Base-by-base conservation (phyloP, 1,140 invertebrate genomes). In the Oscheius sp. region DNA sequence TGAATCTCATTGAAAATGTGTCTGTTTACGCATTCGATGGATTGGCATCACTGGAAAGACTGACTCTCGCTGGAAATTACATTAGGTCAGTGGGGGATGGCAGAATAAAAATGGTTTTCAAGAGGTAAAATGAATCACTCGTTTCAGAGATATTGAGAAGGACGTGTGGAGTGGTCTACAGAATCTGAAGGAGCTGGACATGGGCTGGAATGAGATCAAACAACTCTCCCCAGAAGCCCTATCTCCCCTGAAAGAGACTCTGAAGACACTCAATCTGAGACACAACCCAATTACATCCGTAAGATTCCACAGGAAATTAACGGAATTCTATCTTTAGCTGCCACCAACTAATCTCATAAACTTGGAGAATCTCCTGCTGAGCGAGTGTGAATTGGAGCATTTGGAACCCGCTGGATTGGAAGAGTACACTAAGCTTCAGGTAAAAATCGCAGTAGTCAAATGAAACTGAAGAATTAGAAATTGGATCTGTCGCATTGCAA, bases 161-260 rank as follows among this genome's bases (percentile, higher is more conserved):
- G 68, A 72, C 31, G 45, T 65, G 7, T 75, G 36, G 34, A 52
- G 35, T 18, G 74, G 74, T 0, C 29, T 75, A 2, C 38, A 59
- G 18, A 35, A 15, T 26, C 28, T 75, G 2, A 68, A 75, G 36
- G 74, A 75, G 2, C 45, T 75, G 3, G 74, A 75, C 26, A 20
- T 75, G 20, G 74, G 74, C 45, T 75, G 74, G 74, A 75, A 75
- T 49, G 74, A 75, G 28, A 34, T 75, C 18, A 72, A 73, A 32
- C n/a, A 46, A 4, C 35, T 75, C 15, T 58, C 52, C 52, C 18
- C 55, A 2, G 46, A 67, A 26, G 2, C 10, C 4, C 45, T 36
- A 10, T 3, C 23, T n/a, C 59, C 69, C 15, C 49, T 75, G 3
- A 26, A 10, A 1, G 49, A 72, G 3, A 52, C 49, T n/a, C 32